Evolutionary conservation across 2,888 invertebrate species (phyloP), one percentile per base, ranked within the genome.

Genomic region (Amaurobius ferox): DNA sequence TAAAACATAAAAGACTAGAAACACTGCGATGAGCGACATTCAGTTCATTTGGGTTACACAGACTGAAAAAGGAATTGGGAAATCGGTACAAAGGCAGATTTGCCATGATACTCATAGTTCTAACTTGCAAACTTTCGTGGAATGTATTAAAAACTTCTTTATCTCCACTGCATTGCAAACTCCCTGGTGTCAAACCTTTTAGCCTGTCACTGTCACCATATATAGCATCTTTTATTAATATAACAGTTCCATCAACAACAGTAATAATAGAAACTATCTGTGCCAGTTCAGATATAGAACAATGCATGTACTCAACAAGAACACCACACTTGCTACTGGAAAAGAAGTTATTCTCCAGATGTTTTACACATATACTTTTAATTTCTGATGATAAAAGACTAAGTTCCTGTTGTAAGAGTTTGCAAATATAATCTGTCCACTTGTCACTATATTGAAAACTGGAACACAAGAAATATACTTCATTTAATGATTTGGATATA

Each of bases 1-100:
- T 80, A 23, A 87, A 87, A 61, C 87, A 81, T 28, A 81, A 39
- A 28, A 87, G 80, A 77, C 81, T 87, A 70, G 86, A 86, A 28
- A 86, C 86, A 64, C 79, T 79, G n/a, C 86, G 66, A 28, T 86
- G 86, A 64, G 86, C 79, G 9, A 86, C 79, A 35, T 72, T 72
- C 44, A 81, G 73, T 61, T 86, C 85, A 62, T 73, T 79, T 5
- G 85, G 79, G 48, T 79, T 68, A 40, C 85, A 86, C 26, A 86
- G 29, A 61, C 67, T 79, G 23, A 78, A 61, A 48, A 79, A 79
- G 5, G 62, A 61, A 48, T 79, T 78, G 11, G 86, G 73, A 29
- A 79, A 86, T 29, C 68, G 28, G 19, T 73, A 68, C 28, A 35
- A 29, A 32, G 86, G 79, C 13, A 86, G 74, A 40, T 86, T 86